A percentile compares a stretch with the other conserved stretches of the same genome.
phyloP scores from a whole-genome alignment of 1,140 invertebrate genomes.

The Leptinotarsa lineolata region DNA sequence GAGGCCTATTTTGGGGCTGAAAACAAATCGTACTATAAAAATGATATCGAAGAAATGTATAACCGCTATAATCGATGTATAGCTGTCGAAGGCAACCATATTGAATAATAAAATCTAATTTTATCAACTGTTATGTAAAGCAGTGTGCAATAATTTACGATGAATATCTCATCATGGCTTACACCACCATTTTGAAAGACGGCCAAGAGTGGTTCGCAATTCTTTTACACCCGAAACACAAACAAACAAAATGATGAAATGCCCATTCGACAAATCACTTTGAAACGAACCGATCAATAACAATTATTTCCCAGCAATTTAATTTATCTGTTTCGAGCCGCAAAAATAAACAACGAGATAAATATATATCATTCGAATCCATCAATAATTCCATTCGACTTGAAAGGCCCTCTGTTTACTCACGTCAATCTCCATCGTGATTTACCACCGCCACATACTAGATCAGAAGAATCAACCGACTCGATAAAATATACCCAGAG shows the following conservation, averaged over 20 bases:
- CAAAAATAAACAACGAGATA: constrained; percentile 2
- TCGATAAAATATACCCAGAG: constrained; percentile 12
- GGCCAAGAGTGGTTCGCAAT: too few relatives aligned
- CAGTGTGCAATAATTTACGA: too few relatives aligned
- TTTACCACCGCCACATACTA: constrained; percentile 6
- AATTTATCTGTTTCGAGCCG: neutral
- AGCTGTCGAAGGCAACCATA: too few relatives aligned
- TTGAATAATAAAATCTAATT: too few relatives aligned
- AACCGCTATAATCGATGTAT: too few relatives aligned
- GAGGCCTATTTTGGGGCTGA: too few relatives aligned
- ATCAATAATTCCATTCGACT: neutral
- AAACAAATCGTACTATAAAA: too few relatives aligned
- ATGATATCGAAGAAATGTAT: too few relatives aligned
- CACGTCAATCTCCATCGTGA: neutral
- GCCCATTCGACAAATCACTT: neutral
- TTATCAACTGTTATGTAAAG: too few relatives aligned
- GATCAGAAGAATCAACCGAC: constrained; percentile 9
- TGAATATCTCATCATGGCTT: too few relatives aligned
- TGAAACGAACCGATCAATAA: neutral
- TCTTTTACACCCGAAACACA: too few relatives aligned
- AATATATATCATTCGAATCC: constrained; percentile 6
- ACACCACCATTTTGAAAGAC: too few relatives aligned
- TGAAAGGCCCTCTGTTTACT: constrained; percentile 5
- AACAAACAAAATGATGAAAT: neutral
- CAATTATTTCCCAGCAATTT: neutral